Conservation (phyloP, 2,888 invertebrate genomes). For the Octodonta nipae region DNA sequence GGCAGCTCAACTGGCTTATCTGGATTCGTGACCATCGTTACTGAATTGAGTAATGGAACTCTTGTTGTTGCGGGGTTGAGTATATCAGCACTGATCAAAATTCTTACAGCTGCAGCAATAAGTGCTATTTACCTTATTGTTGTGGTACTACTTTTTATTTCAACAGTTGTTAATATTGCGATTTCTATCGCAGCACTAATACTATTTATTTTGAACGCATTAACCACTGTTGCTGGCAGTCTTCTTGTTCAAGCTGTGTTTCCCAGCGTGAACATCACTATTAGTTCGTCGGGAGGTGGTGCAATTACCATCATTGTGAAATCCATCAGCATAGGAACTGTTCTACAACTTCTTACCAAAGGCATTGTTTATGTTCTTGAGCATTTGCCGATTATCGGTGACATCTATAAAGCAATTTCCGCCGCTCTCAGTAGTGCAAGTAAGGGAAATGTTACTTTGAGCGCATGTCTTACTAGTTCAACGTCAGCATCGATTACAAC, state of each 20-base stretch:
- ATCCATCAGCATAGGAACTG: neutral
- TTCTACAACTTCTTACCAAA: neutral
- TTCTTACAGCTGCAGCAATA: neutral
- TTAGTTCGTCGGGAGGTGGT: too few species aligned
- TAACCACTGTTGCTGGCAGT: neutral
- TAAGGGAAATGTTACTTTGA: too few species aligned
- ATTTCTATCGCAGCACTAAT: neutral
- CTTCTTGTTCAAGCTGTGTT: neutral
- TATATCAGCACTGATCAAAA: neutral
- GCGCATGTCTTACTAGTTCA: too few species aligned
- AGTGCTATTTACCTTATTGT: neutral
- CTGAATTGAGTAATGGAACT: neutral
- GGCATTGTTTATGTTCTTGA: neutral
- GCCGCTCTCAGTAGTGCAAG: neutral
- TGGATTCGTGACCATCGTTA: neutral
- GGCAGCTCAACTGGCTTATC: neutral
- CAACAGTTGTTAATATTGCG: neutral
- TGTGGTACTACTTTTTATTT: neutral
- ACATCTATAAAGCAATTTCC: neutral
- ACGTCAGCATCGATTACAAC: too few species aligned
- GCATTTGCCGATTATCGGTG: neutral
- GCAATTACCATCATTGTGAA: neutral
- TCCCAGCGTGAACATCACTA: neutral
- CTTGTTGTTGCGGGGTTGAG: neutral
- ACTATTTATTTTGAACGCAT: neutral